Evolutionary conservation across 2,888 invertebrate species (phyloP), one percentile per base, ranked within the genome.

Genomic region (Biston stratarius): DNA sequence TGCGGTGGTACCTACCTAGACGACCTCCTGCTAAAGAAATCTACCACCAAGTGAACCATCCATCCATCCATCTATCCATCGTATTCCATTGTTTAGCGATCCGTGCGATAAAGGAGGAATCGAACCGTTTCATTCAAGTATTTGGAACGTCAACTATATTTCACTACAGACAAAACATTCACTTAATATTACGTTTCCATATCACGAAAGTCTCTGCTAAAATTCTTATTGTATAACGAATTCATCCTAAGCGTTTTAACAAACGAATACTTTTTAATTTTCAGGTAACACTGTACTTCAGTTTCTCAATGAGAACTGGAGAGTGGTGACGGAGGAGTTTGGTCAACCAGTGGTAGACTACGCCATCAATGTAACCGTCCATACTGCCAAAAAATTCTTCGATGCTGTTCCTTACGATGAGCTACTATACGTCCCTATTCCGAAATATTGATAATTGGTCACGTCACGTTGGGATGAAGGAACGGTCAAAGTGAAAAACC

Each of bases 261-360:
- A 24, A 53, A 14, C 9, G 0, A 44, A 36, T 49, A 14, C 55
- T 9, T 42, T 53, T 60, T 52, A 14, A 24, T 61, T 88, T 88
- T 24, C 86, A 93, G 94, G 93, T 83, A 91, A 93, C 74, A 91
- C 91, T 42, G 93, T 94, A 5, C 76, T 93, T 49, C 85, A 89
- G 70, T 93, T 93, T 77, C 76, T 94, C 12, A 94, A 94, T 67
- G 93, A 94, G 78, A 94, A 94, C 79, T 94, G 94, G 94, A 81
- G 92, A 58, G 85, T 90, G 44, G 93, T 94, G 34, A 92, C 93
- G 0, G 93, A 94, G 75, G 94, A 94, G 72, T 94, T 94, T 45
- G 94, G 94, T 0, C 87, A 92, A 67, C 94, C 94, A 0, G 92
- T 93, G 0, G 92, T 94, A 5, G 93, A 94, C 72, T 93, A 86